phyloP scores from a whole-genome alignment of 2,113 vertebrate species.

The rabbit (Oryctolagus cuniculus) region DNA sequence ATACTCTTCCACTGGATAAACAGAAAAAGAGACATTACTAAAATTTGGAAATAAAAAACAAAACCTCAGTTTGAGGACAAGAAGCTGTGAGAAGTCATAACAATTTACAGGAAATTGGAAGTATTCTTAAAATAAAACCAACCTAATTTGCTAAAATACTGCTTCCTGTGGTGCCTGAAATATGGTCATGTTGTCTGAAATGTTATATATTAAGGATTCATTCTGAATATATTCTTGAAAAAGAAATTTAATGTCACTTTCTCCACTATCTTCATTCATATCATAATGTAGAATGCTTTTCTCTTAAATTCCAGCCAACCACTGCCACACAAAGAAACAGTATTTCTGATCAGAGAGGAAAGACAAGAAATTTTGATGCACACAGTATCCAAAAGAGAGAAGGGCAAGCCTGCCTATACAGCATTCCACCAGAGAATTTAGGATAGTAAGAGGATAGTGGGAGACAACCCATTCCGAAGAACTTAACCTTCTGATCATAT shows the following conservation, averaged over 20 bases:
- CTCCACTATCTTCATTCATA: constrained; percentile 33
- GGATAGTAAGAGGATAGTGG: not conserved
- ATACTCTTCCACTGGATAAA: not conserved
- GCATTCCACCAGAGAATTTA: not conserved
- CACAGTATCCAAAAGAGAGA: not conserved
- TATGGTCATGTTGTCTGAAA: not conserved
- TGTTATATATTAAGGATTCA: constrained; percentile 3
- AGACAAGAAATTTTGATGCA: not conserved
- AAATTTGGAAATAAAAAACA: constrained; percentile 34
- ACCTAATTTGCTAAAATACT: not conserved
- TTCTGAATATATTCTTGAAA: constrained; percentile 6
- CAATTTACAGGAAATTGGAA: constrained; percentile 43
- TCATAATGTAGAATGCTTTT: constrained; percentile 12
- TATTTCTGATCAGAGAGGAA: constrained; percentile 44
- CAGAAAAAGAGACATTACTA: not conserved
- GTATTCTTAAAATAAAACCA: not conserved
- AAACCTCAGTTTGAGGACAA: constrained; percentile 35
- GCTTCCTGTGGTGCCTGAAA: not conserved
- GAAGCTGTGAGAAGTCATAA: constrained; percentile 13
- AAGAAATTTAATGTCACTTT: constrained; percentile 25
- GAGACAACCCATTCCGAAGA: constrained; percentile 17
- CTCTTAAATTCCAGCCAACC: constrained; percentile 44
- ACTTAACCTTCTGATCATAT: constrained; percentile 28
- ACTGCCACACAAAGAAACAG: not conserved
- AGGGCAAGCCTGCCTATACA: not conserved